Conservation (phyloP, 1,140 invertebrate species). For the Bombus vancouverensis region DNA sequence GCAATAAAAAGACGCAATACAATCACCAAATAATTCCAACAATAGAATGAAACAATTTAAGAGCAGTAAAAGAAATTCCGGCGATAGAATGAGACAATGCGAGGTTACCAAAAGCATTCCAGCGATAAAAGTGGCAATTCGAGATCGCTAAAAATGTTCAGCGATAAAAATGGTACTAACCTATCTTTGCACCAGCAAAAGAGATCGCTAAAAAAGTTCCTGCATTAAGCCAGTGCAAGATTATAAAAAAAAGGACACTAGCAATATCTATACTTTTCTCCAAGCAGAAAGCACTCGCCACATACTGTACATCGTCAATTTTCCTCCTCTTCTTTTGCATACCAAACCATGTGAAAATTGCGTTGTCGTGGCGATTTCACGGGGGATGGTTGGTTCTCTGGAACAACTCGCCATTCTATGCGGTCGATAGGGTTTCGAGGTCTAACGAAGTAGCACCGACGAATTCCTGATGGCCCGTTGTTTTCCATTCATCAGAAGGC, state of each 20-base stretch:
- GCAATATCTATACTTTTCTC: background rate
- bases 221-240: no score
- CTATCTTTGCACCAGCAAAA: no score
- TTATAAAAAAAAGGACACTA: no score
- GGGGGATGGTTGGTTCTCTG: background rate
- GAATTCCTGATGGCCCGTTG: constrained; percentile 24
- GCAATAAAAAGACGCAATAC: no score
- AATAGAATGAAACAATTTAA: no score
- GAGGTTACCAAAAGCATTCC: background rate
- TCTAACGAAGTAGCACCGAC: constrained; percentile 13
- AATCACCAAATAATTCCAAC: no score
- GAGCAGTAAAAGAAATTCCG: background rate
- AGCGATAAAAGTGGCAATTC: background rate
- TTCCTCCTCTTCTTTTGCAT: constrained; percentile 40
- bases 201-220: no score
- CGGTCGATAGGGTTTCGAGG: background rate
- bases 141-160: no score
- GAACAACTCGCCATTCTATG: constrained; percentile 34
- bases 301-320: no score
- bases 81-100: background rate
- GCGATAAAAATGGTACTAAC: no score
- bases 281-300: background rate
- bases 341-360: constrained; percentile 41
- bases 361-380: constrained; percentile 36
- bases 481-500: constrained; percentile 30